Conservation (phyloP, 2,888 invertebrate species). For the Caenorhabditis sp. region DNA sequence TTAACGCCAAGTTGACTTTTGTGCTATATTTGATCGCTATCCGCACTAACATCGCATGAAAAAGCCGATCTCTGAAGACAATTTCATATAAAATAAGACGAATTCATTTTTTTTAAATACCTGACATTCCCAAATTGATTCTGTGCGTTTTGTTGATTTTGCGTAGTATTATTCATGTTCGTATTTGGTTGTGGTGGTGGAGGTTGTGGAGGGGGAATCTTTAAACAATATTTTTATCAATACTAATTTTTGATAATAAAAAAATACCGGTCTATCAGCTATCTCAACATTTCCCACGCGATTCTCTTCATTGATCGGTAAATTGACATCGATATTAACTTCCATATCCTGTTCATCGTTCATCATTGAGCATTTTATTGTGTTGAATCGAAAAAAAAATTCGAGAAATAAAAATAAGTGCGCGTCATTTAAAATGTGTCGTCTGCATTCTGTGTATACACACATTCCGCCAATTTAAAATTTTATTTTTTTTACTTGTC, state of each 20-base stretch:
- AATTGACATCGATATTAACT: constrained; percentile 16
- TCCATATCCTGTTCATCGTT: constrained; percentile 7
- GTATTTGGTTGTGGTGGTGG: constrained; percentile 1
- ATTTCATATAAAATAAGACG: too few relatives aligned
- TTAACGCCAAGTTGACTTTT: constrained; percentile 82
- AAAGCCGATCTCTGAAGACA: constrained; percentile 61
- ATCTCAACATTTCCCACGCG: neutral
- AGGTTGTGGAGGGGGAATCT: neutral
- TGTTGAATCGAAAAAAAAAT: neutral
- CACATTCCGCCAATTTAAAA: neutral
- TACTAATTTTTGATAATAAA: neutral
- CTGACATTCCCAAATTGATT: constrained; percentile 38
- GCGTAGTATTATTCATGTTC: neutral
- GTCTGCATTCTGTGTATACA: neutral
- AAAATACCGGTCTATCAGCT: neutral
- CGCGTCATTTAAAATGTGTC: neutral
- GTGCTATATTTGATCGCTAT: constrained; percentile 89
- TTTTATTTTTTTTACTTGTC: neutral
- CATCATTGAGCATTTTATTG: constrained; percentile 1
- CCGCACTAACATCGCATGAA: constrained; percentile 85
- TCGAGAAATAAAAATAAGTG: neutral
- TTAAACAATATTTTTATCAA: neutral
- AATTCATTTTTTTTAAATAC: too few relatives aligned
- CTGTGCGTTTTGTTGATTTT: constrained; percentile 26
- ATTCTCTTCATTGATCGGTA: neutral